Evolutionary conservation across 2,797 vertebrate genomes (phyloP), one percentile per base, ranked within the genome.

Genomic region (Anniella stebbinsi): DNA sequence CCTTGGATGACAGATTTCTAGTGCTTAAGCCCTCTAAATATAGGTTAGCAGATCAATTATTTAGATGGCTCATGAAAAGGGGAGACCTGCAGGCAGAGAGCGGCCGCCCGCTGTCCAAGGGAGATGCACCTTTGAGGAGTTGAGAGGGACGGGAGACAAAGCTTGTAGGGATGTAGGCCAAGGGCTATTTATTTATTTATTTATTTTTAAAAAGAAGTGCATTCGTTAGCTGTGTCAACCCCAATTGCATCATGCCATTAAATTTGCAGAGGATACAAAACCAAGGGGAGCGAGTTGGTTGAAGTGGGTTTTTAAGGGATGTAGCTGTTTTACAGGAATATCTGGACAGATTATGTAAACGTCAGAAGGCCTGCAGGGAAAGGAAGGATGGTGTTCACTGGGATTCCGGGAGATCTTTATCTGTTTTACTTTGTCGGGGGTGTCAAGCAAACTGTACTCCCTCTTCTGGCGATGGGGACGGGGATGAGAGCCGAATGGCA

Each of bases 41-140:
- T 88, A 93, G 86, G 89, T 92, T 93, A 90, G 88, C 89, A n/a
- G 88, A 94, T 92, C 86, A 86, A 7, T 75, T 94, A 86, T 51
- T 88, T 77, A 77, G 91, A 92, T 72, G 89, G 12, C 77, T n/a
- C 4, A 41, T 41, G 23, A 70, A 51, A 89, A 87, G 84, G 82
- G 51, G 67, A 63, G 82, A 17, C 78, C 88, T 54, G 63, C 41
- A 60, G 84, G n/a, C 83, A 86, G 80, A 81, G 69, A 45, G 36
- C 3, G 60, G 60, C 15, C 17, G 54, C 54, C 11, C 15, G 54
- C 13, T 57, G 54, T 51, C 51, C 51, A 51, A 51, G 51, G 51
- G 4, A 51, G 60, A 76, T 80, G 78, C 30, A 87, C 86, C 86
- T 82, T 0, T 0, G 60, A 73, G 36, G 78, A 89, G 63, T 66